Percentiles rank a stretch among this genome's conserved stretches.
phyloP scores from a whole-genome alignment of 37 sponge, comb jelly and placozoan genomes.

The Trichoplax adhaerens region DNA sequence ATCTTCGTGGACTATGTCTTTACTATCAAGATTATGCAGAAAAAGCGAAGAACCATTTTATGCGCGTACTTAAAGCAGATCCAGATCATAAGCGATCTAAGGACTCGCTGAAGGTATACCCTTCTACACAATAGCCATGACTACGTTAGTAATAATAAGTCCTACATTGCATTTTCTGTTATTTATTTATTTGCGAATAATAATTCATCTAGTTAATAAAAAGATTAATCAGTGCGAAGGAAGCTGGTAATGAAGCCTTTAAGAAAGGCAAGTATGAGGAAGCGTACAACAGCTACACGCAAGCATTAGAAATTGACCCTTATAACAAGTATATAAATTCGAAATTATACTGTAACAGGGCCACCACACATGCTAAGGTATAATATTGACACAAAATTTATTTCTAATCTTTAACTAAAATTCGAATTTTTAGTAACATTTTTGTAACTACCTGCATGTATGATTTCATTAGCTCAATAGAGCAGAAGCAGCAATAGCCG shows the following conservation, averaged over 20 bases:
- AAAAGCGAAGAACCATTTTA: slow-evolving; percentile 63
- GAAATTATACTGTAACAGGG: slow-evolving; percentile 85
- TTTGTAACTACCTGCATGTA: neutral
- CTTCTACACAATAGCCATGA: no score
- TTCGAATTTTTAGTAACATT: neutral
- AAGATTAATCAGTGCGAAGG: slow-evolving; percentile 53
- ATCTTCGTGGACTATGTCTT: slow-evolving; percentile 68
- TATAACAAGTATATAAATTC: slow-evolving; percentile 68
- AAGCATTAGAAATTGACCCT: slow-evolving; percentile 74
- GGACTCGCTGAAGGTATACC: slow-evolving; percentile 9
- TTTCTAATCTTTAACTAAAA: neutral
- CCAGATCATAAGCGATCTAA: slow-evolving; percentile 64
- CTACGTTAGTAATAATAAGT: no score
- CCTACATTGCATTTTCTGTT: no score
- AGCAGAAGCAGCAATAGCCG: slow-evolving; percentile 39
- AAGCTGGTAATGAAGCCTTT: slow-evolving; percentile 67
- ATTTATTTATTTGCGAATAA: no score
- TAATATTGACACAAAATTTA: neutral
- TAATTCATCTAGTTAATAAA: slow-evolving; percentile 41
- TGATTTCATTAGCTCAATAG: slow-evolving; percentile 26
- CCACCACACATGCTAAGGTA: slow-evolving; percentile 66
- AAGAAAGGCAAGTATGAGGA: slow-evolving; percentile 26
- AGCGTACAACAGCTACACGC: slow-evolving; percentile 59
- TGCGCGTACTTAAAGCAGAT: slow-evolving; percentile 44
- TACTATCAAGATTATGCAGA: slow-evolving; percentile 74